Percentiles rank a stretch among this genome's conserved stretches.
These are phyloP conservation scores for Dynastes grantii DNA, from an alignment of 2,888 invertebrate genomes.

Conservation along the genomic window DNA sequence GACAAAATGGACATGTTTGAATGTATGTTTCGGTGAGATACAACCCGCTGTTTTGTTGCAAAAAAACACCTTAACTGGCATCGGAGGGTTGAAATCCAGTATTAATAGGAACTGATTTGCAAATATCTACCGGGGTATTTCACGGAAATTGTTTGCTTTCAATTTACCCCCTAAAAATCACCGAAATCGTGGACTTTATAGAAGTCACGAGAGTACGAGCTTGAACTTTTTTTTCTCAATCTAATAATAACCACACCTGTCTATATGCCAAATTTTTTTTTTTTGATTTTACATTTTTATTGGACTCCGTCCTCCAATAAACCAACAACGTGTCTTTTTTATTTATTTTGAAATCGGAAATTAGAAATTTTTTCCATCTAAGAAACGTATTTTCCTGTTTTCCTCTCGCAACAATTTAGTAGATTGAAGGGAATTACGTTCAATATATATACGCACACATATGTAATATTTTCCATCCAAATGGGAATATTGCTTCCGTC, in stretches of 20 bases:
- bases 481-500: no score
- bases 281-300: constrained; percentile 17
- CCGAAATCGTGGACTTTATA: no score
- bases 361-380: constrained; percentile 20
- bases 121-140: background rate
- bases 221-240: no score
- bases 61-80: background rate
- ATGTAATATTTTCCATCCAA: background rate
- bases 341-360: constrained; percentile 16
- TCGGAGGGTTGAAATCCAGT: constrained; percentile 7
- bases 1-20: constrained; percentile 42
- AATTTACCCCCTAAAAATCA: no score
- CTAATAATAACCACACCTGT: no score
- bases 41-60: background rate
- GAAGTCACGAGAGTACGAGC: no score
- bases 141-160: no score
- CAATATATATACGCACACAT: background rate
- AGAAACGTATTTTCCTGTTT: background rate
- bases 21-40: constrained; percentile 29
- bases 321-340: background rate
- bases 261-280: background rate
- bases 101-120: constrained; percentile 31
- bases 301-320: background rate
- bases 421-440: background rate
- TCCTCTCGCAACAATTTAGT: background rate